phyloP scores from a whole-genome alignment of 2,797 vertebrate genomes.

The Stomatorhinus walkeri region DNA sequence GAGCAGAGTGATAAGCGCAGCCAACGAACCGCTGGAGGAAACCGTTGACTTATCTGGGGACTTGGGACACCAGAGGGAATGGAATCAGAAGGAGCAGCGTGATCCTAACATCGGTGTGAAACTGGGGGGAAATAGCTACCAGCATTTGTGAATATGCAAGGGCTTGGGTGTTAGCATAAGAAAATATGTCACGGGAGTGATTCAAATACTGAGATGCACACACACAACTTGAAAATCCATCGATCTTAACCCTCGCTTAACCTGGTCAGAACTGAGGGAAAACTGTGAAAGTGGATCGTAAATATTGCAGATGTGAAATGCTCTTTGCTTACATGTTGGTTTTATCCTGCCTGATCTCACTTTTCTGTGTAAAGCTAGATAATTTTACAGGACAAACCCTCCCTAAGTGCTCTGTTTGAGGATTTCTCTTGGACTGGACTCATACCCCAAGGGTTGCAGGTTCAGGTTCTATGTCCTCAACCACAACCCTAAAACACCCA shows the following conservation, averaged over 20 bases:
- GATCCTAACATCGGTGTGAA: neutral
- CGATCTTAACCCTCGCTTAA: neutral
- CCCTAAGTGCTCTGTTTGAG: neutral
- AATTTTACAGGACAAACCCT: neutral
- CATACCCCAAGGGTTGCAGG: neutral
- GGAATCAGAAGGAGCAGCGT: neutral
- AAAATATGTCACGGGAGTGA: neutral
- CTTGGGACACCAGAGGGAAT: neutral
- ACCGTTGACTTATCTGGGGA: neutral
- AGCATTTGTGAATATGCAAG: neutral
- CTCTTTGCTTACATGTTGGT: too few relatives aligned
- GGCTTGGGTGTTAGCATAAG: neutral
- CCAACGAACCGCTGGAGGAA: neutral
- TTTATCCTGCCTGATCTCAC: neutral
- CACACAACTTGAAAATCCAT: neutral
- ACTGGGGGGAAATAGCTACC: neutral
- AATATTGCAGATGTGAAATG: neutral
- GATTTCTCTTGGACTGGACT: neutral
- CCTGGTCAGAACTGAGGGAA: neutral
- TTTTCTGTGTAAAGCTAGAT: neutral
- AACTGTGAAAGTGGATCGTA: neutral
- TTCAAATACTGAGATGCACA: neutral
- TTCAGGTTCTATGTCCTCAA: neutral
- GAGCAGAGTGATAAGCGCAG: neutral
- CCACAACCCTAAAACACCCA: neutral